Base-by-base conservation (phyloP, 2,888 invertebrate genomes). In the Zeuzera pyrina region DNA sequence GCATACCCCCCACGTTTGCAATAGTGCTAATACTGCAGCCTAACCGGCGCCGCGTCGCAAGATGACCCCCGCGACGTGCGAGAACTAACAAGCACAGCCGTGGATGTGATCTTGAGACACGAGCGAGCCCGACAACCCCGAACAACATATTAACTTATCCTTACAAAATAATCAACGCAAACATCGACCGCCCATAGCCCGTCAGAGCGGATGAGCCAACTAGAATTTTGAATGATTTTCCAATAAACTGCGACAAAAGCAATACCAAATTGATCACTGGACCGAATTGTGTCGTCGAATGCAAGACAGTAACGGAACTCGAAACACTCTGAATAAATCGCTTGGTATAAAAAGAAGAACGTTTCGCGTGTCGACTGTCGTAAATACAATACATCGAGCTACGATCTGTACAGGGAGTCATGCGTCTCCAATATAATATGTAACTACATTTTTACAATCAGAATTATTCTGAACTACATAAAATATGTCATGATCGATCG, bases 281-380 rank as follows among this genome's bases (percentile, higher is more conserved):
- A 61, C 65, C 63, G 59, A 72, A 69, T 62, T 61, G 64, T 55
- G 53, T 65, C 60, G 57, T 65, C 66, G 63, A 70, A 70, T 67
- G 62, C 57, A 64, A 66, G 57, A 70, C 55, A 62, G 59, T 67
- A 78, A 79, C 74, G 79, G 81, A 83, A 79, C 81, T 81, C 81
- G 76, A 74, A 69, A 71, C 76, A 79, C 81, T 79, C 81, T 68
- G 57, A 72, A 74, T 62, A 67, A 69, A 69, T 65, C 57, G 62
- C 65, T 61, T 70, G 53, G 48, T 57, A 63, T 42, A 44, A 65
- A 71, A 67, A 62, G 49, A 67, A 66, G 41, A 57, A 48, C 59
- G 65, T 57, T 49, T 52, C 56, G 54, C 63, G 60, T 68, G 68
- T 65, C 52, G 57, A 52, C 60, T 54, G 60, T 57, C 50, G 65